Evolutionary conservation across 2,797 vertebrate species (phyloP).

Genomic region (Hydrolagus colliei): DNA sequence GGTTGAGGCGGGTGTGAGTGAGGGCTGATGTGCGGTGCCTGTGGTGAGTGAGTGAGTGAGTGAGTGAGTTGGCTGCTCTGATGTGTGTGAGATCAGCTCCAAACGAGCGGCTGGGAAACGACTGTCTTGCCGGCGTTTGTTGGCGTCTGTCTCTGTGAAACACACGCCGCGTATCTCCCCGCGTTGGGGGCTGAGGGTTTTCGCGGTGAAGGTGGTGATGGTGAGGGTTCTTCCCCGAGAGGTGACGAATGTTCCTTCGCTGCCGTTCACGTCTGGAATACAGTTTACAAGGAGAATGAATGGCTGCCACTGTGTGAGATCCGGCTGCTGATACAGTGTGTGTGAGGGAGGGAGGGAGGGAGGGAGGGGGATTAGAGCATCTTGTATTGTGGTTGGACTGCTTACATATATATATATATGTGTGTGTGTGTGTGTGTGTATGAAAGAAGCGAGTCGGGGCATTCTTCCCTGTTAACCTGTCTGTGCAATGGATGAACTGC

Average conservation of each 20-base stretch:
- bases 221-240: background rate
- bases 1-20: conserved; percentile 68
- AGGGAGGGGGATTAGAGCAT: background rate
- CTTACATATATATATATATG: background rate
- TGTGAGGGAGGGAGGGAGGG: background rate
- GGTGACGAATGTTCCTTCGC: conserved; percentile 12
- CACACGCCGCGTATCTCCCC: background rate
- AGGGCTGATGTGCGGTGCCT: conserved; percentile 68
- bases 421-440: no score
- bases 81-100: conserved; percentile 59
- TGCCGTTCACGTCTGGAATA: conserved; percentile 14
- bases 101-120: conserved; percentile 43
- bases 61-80: conserved; percentile 57
- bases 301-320: conserved; percentile 21
- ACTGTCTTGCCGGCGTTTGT: no score
- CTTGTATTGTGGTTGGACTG: conserved; percentile 4
- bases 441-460: background rate
- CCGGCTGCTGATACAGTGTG: background rate
- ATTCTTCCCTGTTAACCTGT: background rate
- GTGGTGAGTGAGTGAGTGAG: no score
- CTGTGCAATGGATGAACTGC: conserved; percentile 36
- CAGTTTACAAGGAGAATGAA: conserved; percentile 13
- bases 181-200: background rate
- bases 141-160: background rate
- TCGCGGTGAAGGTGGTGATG: background rate